Evolutionary conservation across 1,140 invertebrate species (phyloP).

Genomic region (Ericerus pela): DNA sequence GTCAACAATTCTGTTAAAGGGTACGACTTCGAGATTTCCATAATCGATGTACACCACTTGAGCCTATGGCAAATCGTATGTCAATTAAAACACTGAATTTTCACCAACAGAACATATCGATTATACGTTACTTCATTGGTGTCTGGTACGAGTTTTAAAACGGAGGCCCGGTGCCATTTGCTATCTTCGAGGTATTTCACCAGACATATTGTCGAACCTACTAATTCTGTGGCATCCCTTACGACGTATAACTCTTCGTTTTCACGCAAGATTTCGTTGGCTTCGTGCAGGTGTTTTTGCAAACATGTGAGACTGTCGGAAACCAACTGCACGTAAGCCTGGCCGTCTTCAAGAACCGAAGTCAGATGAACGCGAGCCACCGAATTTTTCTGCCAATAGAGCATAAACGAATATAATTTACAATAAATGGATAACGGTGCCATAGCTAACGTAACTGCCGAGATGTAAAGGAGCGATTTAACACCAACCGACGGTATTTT

Average conservation of each 20-base stretch:
- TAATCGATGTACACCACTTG: background rate
- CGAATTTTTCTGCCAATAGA: background rate
- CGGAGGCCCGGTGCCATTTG: background rate
- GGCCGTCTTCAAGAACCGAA: background rate
- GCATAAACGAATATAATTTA: background rate
- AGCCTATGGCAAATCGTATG: background rate
- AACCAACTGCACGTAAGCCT: background rate
- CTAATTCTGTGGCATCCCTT: background rate
- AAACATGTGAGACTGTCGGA: background rate
- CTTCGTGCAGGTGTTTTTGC: background rate
- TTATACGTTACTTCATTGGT: too few species aligned
- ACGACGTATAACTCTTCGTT: background rate
- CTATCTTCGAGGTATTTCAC: background rate
- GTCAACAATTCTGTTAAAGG: background rate
- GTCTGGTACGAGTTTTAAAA: too few species aligned
- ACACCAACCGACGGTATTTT: background rate
- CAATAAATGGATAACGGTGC: too few species aligned
- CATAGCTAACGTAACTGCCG: too few species aligned
- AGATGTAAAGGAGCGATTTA: too few species aligned
- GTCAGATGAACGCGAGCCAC: background rate
- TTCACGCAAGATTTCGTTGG: background rate
- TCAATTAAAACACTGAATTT: background rate
- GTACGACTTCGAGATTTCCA: background rate
- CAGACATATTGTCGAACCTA: background rate
- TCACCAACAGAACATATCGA: too few species aligned